These are phyloP conservation scores for Nixonia krombeini DNA, from an alignment of 1,140 invertebrate genomes.

Conservation along the genomic window DNA sequence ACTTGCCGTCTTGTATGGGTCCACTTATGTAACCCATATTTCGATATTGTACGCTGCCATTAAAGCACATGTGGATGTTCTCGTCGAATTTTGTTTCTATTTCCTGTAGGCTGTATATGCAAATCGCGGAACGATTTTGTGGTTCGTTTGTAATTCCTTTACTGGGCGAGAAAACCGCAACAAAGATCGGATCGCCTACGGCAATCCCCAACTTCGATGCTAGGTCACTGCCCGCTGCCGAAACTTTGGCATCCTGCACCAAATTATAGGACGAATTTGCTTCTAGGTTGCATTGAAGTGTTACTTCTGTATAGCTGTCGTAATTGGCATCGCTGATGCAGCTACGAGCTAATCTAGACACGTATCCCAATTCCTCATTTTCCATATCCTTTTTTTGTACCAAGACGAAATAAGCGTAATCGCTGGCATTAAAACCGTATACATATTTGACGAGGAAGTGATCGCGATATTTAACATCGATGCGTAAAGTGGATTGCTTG, in stretches of 20 bases:
- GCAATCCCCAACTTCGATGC: slow-evolving; percentile 85
- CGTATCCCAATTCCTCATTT: slow-evolving; percentile 90
- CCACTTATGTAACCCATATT: slow-evolving; percentile 96
- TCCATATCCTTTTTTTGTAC: slow-evolving; percentile 93
- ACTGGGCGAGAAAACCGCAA: slow-evolving; percentile 88
- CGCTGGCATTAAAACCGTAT: slow-evolving; percentile 94
- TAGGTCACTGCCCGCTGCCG: slow-evolving; percentile 83
- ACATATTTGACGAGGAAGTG: slow-evolving; percentile 95
- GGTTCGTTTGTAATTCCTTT: slow-evolving; percentile 86
- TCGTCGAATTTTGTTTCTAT: slow-evolving; percentile 95
- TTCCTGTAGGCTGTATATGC: slow-evolving; percentile 86
- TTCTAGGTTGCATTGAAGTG: slow-evolving; percentile 84
- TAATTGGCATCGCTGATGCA: slow-evolving; percentile 96
- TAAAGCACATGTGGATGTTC: slow-evolving; percentile 98
- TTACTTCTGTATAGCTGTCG: slow-evolving; percentile 96
- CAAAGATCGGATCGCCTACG: slow-evolving; percentile 82
- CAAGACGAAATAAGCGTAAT: slow-evolving; percentile 95
- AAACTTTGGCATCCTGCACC: slow-evolving; percentile 91
- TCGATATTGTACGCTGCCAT: slow-evolving; percentile 90
- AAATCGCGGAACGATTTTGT: slow-evolving; percentile 84
- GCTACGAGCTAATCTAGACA: slow-evolving; percentile 89
- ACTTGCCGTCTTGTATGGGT: slow-evolving; percentile 89
- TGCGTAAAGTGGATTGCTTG: slow-evolving; percentile 88
- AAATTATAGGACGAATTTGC: slow-evolving; percentile 83
- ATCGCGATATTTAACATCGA: slow-evolving; percentile 94